Percentiles rank a stretch among this genome's conserved stretches.
phyloP scores from a whole-genome alignment of 2,888 invertebrate genomes.

The Polyommatus iphigenia region DNA sequence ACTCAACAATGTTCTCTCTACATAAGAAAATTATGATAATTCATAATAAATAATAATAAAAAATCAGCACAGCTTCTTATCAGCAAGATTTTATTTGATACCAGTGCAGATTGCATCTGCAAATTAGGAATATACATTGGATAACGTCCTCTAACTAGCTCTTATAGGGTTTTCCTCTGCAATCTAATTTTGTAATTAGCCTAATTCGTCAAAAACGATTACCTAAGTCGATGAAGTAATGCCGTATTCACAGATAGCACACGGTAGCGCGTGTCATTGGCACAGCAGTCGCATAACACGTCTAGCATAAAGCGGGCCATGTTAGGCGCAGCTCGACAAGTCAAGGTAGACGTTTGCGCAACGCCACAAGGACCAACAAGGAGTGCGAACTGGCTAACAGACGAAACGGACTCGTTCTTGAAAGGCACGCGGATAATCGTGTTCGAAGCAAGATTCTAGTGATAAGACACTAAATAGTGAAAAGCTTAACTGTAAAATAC shows the following conservation, averaged over 20 bases:
- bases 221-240: neutral
- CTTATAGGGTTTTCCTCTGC: conserved; percentile 7
- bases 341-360: conserved; percentile 67
- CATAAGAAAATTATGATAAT: neutral
- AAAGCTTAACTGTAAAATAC: neutral
- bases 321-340: conserved; percentile 55
- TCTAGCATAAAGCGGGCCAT: conserved; percentile 48
- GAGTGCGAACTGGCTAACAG: conserved; percentile 32
- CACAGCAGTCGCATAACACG: conserved; percentile 45
- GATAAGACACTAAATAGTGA: neutral
- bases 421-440: conserved; percentile 33
- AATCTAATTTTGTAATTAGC: conserved; percentile 12
- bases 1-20: neutral
- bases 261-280: conserved; percentile 45
- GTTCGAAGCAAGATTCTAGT: neutral
- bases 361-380: conserved; percentile 50
- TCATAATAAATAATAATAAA: too few species aligned
- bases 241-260: conserved; percentile 20
- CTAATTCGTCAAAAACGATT: conserved; percentile 7
- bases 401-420: conserved; percentile 30
- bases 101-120: neutral
- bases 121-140: neutral
- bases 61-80: neutral
- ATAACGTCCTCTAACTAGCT: neutral
- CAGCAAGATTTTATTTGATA: neutral